Evolutionary conservation across 2,797 vertebrate genomes (phyloP).

Genomic region (Microchirus variegatus): DNA sequence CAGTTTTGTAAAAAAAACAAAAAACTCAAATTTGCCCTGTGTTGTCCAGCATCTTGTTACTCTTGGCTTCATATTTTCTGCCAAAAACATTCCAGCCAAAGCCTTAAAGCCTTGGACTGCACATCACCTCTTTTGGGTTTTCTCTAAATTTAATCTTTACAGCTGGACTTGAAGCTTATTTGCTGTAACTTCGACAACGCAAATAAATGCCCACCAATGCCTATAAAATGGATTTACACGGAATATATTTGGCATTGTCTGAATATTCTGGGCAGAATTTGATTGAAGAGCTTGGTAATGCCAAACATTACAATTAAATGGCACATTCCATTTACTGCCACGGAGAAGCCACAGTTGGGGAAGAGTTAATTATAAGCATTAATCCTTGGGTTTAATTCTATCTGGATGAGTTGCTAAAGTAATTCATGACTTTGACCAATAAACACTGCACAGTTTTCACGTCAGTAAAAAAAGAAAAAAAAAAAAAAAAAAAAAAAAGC

Average conservation of each 20-base stretch:
- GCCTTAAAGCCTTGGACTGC: constrained; percentile 24
- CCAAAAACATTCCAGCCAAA: constrained; percentile 39
- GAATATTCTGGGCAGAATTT: not conserved
- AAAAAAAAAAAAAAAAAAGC: no score
- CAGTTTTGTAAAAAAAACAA: not conserved
- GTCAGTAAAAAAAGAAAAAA: no score
- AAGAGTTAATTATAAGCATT: not conserved
- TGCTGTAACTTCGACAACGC: constrained; percentile 2
- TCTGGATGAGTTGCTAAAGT: no score
- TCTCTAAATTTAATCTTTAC: constrained; percentile 49
- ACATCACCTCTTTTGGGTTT: constrained; percentile 24
- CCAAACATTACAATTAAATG: not conserved
- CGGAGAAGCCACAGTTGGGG: not conserved
- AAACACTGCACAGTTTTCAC: no score
- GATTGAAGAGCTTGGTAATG: not conserved
- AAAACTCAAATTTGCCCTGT: constrained; percentile 7
- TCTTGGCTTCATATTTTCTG: constrained; percentile 47
- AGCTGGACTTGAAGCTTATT: constrained; percentile 11
- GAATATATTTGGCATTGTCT: not conserved
- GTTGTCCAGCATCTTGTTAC: constrained; percentile 11
- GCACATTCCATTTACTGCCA: not conserved
- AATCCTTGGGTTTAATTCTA: no score
- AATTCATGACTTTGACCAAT: no score
- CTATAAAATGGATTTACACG: not conserved
- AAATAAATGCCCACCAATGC: not conserved